Percentiles rank a stretch among this genome's conserved stretches.
Evolutionary conservation across 2,797 vertebrate species (phyloP).

Genomic region (Sarcophilus harrisii): DNA sequence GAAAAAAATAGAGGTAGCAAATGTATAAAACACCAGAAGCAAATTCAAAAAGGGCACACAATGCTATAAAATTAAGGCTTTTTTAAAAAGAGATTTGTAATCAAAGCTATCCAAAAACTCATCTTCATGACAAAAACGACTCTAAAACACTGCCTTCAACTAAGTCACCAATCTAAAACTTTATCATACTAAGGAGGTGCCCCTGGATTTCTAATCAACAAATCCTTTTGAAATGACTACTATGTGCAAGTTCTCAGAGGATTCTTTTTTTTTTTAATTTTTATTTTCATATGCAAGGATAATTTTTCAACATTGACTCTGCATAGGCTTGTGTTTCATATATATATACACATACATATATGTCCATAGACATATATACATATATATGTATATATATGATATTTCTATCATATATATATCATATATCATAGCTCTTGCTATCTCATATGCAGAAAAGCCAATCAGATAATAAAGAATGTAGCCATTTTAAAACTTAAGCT

Average conservation of each 20-base stretch:
- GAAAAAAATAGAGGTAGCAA: constrained; percentile 26
- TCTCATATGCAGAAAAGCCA: constrained; percentile 47
- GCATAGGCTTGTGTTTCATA: not conserved
- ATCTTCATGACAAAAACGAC: constrained; percentile 17
- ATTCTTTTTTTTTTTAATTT: not conserved
- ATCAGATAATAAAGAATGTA: constrained; percentile 58
- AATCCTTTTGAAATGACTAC: not conserved
- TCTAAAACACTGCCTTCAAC: not conserved
- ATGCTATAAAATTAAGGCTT: not conserved
- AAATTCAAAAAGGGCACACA: not conserved
- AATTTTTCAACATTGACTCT: too few relatives aligned
- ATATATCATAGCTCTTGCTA: too few relatives aligned
- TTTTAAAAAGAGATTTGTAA: not conserved
- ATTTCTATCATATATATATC: too few relatives aligned
- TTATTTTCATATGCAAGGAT: too few relatives aligned
- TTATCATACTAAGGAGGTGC: not conserved
- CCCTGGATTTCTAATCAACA: not conserved
- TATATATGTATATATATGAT: not conserved
- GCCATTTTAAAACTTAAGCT: constrained; percentile 19
- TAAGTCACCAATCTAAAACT: not conserved
- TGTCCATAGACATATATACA: too few relatives aligned
- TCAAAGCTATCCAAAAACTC: not conserved
- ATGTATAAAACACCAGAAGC: constrained; percentile 22
- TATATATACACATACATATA: not conserved
- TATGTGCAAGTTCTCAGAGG: not conserved